phyloP scores from a whole-genome alignment of 1,140 invertebrate genomes.

The Camponotus pennsylvanicus region DNA sequence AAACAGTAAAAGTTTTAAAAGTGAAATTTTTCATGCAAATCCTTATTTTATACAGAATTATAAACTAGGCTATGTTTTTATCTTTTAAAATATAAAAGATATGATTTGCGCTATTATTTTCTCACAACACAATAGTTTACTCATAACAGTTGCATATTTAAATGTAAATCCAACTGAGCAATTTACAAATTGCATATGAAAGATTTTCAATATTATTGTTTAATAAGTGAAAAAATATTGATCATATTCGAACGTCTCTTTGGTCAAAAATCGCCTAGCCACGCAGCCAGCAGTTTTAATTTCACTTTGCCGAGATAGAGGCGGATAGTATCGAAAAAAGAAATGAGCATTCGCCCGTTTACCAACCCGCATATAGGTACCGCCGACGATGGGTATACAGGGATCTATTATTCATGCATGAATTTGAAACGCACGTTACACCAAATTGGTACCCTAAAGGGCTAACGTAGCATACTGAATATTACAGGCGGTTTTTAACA shows the following conservation, averaged over 20 bases:
- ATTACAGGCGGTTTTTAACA: slow-evolving; percentile 68
- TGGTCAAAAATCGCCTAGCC: slow-evolving; percentile 46
- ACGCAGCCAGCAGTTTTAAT: slow-evolving; percentile 60
- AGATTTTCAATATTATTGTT: slow-evolving; percentile 34
- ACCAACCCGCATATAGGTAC: slow-evolving; percentile 70
- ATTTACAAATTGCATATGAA: background rate
- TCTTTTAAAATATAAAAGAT: background rate
- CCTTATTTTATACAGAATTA: background rate
- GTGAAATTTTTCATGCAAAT: background rate
- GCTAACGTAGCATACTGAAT: slow-evolving; percentile 61
- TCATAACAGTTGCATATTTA: background rate
- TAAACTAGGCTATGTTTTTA: background rate
- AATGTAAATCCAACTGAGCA: background rate
- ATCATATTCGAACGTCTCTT: slow-evolving; percentile 25
- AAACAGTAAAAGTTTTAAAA: background rate
- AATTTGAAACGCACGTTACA: slow-evolving; percentile 70
- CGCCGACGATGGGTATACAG: slow-evolving; percentile 63
- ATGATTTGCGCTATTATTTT: background rate
- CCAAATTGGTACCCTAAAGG: slow-evolving; percentile 71
- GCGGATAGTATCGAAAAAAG: slow-evolving; percentile 57
- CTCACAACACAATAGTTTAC: background rate
- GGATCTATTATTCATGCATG: slow-evolving; percentile 75
- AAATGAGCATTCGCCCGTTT: slow-evolving; percentile 64
- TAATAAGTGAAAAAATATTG: slow-evolving; percentile 47
- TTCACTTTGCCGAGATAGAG: slow-evolving; percentile 56